Conservation (phyloP, 2,888 invertebrate genomes). For the Leptopterna dolabrata region DNA sequence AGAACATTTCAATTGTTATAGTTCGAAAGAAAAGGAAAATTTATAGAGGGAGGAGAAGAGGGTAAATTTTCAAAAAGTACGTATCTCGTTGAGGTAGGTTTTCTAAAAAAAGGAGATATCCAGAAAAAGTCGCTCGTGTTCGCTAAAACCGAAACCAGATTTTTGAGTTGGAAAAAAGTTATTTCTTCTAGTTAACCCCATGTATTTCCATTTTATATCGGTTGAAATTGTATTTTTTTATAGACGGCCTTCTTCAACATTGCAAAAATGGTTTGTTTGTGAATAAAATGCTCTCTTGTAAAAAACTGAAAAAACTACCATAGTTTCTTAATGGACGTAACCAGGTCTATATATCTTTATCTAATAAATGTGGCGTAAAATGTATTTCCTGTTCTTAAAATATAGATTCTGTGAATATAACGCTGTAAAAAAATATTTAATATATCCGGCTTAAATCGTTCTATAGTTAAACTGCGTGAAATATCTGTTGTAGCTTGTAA, state of each 20-base stretch:
- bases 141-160: not conserved
- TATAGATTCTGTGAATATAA: conserved; percentile 49
- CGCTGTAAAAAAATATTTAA: conserved; percentile 47
- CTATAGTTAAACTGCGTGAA: not conserved
- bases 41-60: not conserved
- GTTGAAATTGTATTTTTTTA: not conserved
- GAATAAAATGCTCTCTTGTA: conserved; percentile 18
- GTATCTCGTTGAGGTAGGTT: conserved; percentile 50
- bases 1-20: not conserved
- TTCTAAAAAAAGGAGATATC: not conserved
- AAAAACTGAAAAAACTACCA: conserved; percentile 42
- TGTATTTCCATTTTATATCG: conserved; percentile 16
- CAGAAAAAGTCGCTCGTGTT: conserved; percentile 41
- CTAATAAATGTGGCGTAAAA: conserved; percentile 14
- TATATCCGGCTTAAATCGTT: conserved; percentile 12
- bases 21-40: not conserved
- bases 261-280: not conserved
- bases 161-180: not conserved
- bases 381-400: conserved; percentile 24
- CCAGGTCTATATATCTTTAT: conserved; percentile 27
- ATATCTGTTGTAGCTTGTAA: not conserved
- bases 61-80: not conserved
- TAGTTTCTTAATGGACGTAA: conserved; percentile 38
- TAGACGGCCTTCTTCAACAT: conserved; percentile 23
- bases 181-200: conserved; percentile 3